A percentile compares a stretch with the other conserved stretches of the same genome.
Evolutionary conservation across 2,888 invertebrate species (phyloP).

Genomic region (Seira ritae): DNA sequence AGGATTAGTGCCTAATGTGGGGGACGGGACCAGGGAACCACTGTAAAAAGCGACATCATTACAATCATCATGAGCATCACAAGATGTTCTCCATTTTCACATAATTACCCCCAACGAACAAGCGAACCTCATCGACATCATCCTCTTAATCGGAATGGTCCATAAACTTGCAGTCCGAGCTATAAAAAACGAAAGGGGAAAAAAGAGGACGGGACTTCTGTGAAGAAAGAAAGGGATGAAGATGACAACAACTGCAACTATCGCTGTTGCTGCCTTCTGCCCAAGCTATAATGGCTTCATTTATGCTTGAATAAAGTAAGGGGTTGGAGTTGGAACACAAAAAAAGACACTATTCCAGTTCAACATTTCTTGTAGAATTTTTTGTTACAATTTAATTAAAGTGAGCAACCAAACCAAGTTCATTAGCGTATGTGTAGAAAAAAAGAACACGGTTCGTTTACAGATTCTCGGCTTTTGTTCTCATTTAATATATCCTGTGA

Average conservation of each 20-base stretch:
- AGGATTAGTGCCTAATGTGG: background rate
- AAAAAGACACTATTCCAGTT: background rate
- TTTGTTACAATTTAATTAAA: constrained; percentile 60
- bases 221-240: constrained; percentile 17
- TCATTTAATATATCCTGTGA: background rate
- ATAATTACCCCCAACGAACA: constrained; percentile 60
- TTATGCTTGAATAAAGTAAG: background rate
- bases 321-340: background rate
- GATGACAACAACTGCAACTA: background rate
- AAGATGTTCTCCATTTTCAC: constrained; percentile 49
- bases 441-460: constrained; percentile 41
- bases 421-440: constrained; percentile 45
- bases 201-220: background rate
- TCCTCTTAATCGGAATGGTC: background rate
- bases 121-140: constrained; percentile 8
- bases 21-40: too few relatives aligned
- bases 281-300: background rate
- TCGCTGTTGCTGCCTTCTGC: background rate
- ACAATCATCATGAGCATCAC: constrained; percentile 20
- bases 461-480: constrained; percentile 32
- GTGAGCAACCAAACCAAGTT: constrained; percentile 58
- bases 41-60: constrained; percentile 21
- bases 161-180: background rate
- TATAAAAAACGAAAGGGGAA: background rate
- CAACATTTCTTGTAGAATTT: background rate